phyloP scores from a whole-genome alignment of 2,888 invertebrate genomes.

The Spilarctia lutea region DNA sequence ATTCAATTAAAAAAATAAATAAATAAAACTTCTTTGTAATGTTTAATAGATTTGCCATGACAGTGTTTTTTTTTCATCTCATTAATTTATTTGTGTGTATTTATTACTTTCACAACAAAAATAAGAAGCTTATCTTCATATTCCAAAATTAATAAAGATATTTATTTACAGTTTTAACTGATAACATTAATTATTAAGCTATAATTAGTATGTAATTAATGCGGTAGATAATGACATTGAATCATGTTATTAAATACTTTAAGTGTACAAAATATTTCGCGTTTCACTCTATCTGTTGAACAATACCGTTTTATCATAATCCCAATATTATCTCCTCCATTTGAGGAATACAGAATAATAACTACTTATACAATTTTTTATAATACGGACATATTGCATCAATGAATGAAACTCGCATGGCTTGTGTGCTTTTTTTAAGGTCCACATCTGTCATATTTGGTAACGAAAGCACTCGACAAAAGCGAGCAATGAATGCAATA shows the following conservation, averaged over 20 bases:
- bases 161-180: not conserved
- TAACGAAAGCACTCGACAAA: constrained; percentile 17
- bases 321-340: constrained; percentile 51
- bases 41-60: not conserved
- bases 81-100: not conserved
- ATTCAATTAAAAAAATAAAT: too few relatives aligned
- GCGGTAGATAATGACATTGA: not conserved
- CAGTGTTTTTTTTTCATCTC: not conserved
- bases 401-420: constrained; percentile 67
- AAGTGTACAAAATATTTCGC: constrained; percentile 12
- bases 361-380: constrained; percentile 49
- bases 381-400: constrained; percentile 48
- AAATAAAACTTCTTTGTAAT: not conserved
- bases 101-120: not conserved
- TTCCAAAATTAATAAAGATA: not conserved
- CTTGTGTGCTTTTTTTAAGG: constrained; percentile 59
- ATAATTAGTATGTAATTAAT: not conserved
- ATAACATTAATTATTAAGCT: not conserved
- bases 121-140: not conserved
- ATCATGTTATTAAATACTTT: not conserved
- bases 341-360: constrained; percentile 56
- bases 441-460: constrained; percentile 44
- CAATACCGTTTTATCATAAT: constrained; percentile 48
- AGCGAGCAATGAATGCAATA: constrained; percentile 18
- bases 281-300: constrained; percentile 32